Base-by-base conservation (phyloP, 1,140 invertebrate species). In the Nephila pilipes region DNA sequence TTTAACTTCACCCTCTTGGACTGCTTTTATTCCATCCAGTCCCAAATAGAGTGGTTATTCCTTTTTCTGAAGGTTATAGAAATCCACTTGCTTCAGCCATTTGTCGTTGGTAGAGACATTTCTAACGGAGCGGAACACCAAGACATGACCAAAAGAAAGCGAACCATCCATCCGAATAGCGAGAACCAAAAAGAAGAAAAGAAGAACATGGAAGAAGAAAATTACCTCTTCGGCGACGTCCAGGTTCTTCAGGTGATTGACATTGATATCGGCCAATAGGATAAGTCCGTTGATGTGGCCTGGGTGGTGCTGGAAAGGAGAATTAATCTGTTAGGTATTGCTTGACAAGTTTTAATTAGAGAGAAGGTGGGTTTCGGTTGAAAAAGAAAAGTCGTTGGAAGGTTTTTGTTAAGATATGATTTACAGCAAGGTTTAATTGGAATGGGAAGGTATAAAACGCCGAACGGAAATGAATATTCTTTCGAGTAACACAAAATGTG, bases 281-380 rank as follows among this genome's bases (percentile, higher is more conserved):
- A 99, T 98, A 20, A 99, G 96, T 32, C 98, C 99, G 96, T 99
- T 99, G 2, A 98, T 97, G 95, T 99, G 98, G 95, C 99, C 97
- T 0, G 98, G 98, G 96, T 99, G 98, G 95, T 98, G 83, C 94
- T 94, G 69, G 46, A 57, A 90, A 90, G 38, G 69, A 80, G 63
- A 75, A 25, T 69, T 55, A 75, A 32, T 36, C 29, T 32, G 25
- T 32, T 36, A 36, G 29, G 25, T 32, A 32, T 75, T 32, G 29
- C 69, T 75, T 75, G 69, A 75, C 69, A 75, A 75, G 69, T 75
- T 75, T 75, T 36, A 75, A 75, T 75, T 75, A 75, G 29, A 18
- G 29, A 6, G 16, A 18, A 29, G 29, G 32, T 32, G 32, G 69
- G 32, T 65, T 65, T n/a, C 18, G 0, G 29, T 3, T 0, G 29